Conservation (phyloP, 2,888 invertebrate genomes). For the Zaprionus obscuricornis region DNA sequence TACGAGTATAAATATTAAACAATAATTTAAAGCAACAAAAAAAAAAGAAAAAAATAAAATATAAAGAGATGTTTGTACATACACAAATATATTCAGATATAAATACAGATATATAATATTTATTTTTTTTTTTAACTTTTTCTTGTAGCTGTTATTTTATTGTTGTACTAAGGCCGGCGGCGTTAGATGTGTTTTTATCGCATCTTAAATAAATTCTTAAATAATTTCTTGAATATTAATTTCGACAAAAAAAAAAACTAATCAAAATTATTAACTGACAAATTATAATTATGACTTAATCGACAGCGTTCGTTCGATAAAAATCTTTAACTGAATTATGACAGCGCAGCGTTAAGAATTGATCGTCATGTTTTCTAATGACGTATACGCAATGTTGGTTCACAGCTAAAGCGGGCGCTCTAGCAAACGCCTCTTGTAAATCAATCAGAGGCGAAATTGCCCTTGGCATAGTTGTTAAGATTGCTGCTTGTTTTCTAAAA, state of each 20-base stretch:
- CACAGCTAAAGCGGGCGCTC: slow-evolving; percentile 10
- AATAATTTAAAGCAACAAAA: slow-evolving; percentile 39
- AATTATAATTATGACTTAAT: slow-evolving; percentile 75
- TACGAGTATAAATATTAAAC: slow-evolving; percentile 60
- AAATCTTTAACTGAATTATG: slow-evolving; percentile 28
- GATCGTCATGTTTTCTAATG: slow-evolving; percentile 50
- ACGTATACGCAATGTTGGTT: slow-evolving; percentile 64
- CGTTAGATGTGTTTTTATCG: slow-evolving; percentile 45
- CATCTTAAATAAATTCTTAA: slow-evolving; percentile 42
- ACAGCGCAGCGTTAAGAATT: slow-evolving; percentile 13
- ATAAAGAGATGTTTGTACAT: slow-evolving; percentile 6
- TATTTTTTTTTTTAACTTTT: slow-evolving; percentile 14
- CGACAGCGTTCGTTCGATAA: slow-evolving; percentile 30
- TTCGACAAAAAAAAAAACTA: slow-evolving; percentile 53
- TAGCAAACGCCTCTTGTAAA: slow-evolving; percentile 59
- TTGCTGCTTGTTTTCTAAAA: slow-evolving; percentile 29
- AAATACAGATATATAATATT: slow-evolving; percentile 27
- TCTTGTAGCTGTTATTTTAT: slow-evolving; percentile 16
- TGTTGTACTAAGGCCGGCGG: slow-evolving; percentile 24
- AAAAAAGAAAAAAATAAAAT: slow-evolving; percentile 12
- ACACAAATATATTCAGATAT: neutral
- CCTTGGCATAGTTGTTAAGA: slow-evolving; percentile 61
- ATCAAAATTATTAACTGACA: slow-evolving; percentile 56
- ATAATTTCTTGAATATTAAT: slow-evolving; percentile 49
- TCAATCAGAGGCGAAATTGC: slow-evolving; percentile 76